Base-by-base conservation (phyloP, 2,113 vertebrate species). In the Cyprinus carpio region DNA sequence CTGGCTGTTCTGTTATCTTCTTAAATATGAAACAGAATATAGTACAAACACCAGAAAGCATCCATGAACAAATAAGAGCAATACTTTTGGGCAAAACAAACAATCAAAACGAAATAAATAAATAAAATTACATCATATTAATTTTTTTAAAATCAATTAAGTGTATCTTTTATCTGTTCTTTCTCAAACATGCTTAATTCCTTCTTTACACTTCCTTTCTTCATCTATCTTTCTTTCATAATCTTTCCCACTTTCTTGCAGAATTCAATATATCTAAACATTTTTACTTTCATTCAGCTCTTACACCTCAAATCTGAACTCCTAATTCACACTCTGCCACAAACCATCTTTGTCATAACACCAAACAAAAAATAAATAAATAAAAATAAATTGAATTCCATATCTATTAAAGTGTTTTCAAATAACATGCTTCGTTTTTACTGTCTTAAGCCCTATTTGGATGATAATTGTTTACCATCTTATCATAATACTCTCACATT, bases 181-280 rank as follows among this genome's bases (percentile, higher is more conserved):
- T 56, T 3, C 58, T 76, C 43, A 34, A 58, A 83, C 86, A 74
- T 81, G 80, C 85, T 60, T 72, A 71, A 9, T 0, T 79, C 29
- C 77, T 81, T 83, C 31, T 37, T 81, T 65, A 62, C 71, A 72
- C 64, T 74, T 83, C 27, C 49, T 7, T 60, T 6, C 67, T 40
- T 6, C 23, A 75, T 67, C 43, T n/a, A 11, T 84, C 31, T 78
- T 65, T 9, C 71, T 18, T 78, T 90, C 82, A 85, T 60, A 65
- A 60, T 72, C 34, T 74, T 40, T 37, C 46, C 25, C 25, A 23
- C 29, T 6, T 83, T 80, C 54, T 80, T 75, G 85, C 88, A 78
- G 34, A 75, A 65, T 40, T 9, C 20, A 89, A 85, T 82, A 87
- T 89, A 84, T 58, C 85, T 74, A 86, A 34, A 27, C 2, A 25